Conservation (phyloP, 2,888 invertebrate genomes). For the Sinohyriopsis cumingii region DNA sequence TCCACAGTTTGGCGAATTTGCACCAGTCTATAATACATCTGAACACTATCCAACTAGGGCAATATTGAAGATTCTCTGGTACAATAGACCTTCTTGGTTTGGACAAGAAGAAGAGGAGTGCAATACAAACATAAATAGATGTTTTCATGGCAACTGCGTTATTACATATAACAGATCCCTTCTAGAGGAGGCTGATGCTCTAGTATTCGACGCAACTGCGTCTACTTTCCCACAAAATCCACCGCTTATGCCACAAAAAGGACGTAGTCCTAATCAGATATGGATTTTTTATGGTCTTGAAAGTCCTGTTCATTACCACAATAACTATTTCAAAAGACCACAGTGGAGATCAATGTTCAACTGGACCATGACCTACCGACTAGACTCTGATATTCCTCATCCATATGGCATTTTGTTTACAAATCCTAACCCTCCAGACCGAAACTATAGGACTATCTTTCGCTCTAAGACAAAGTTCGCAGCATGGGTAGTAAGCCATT, state of each 20-base stretch:
- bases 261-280: slow-evolving; percentile 8
- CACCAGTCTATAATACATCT: no score
- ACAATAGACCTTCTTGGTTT: no score
- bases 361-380: slow-evolving; percentile 11
- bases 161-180: no score
- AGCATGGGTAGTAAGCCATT: slow-evolving; percentile 52
- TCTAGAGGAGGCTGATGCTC: no score
- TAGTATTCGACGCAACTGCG: no score
- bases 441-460: slow-evolving; percentile 4
- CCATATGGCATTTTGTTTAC: slow-evolving; percentile 2
- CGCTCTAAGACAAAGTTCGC: slow-evolving; percentile 22
- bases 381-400: slow-evolving; percentile 4
- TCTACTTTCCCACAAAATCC: no score
- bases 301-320: slow-evolving; percentile 6
- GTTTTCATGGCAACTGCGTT: no score
- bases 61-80: no score
- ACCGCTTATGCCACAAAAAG: background rate
- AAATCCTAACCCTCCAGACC: background rate
- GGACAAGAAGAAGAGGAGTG: no score
- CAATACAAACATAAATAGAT: no score
- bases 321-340: background rate
- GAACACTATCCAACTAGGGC: no score
- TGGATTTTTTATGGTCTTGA: slow-evolving; percentile 11
- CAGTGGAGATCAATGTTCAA: slow-evolving; percentile 4
- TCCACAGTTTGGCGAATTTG: no score